Evolutionary conservation across 2,113 vertebrate genomes (phyloP), one percentile per base, ranked within the genome.

Genomic region (Scomber scombrus): DNA sequence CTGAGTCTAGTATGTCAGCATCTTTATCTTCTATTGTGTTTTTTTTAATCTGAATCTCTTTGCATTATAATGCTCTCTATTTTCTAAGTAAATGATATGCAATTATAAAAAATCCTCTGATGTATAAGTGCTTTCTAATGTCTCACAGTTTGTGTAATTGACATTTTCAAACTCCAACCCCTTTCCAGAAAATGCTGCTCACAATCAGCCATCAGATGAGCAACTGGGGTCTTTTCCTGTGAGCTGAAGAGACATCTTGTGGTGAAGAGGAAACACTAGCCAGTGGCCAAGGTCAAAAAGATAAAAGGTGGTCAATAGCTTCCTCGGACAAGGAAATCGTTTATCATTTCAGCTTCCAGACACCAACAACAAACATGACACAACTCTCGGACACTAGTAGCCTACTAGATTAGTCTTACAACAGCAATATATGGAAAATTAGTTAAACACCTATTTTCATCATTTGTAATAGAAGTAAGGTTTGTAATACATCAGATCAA

Each of bases 171-270:
- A 61, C 34, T 11, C 8, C n/a, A 7, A 26, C 23, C 26, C 0
- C n/a, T 23, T 62, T 63, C 50, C 60, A 67, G 76, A 72, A 63
- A 45, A 66, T 3, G 57, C n/a, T 46, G 18, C 0, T 21, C 64
- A 19, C 31, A 16, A 60, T 63, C 62, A 65, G 29, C 16, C 2
- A 3, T 23, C 14, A 5, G 16, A 67, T 2, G 60, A 85, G 34
- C n/a, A 62, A 50, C 66, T n/a, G 43, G 14, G 68, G 75, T 21
- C 49, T 78, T 85, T 88, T 86, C 50, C 78, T 82, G 63, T 40
- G 87, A 91, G 75, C 78, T 69, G 60, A 93, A 67, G 87, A 91
- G 90, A 90, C 92, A 88, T 91, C 85, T 92, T 89, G 89, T 89
- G 91, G 89, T 9, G 49, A 61, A 31, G 62, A 72, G 73, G 85